These are phyloP conservation scores for Chanos chanos DNA, from an alignment of 2,797 vertebrate species.

Conservation along the genomic window DNA sequence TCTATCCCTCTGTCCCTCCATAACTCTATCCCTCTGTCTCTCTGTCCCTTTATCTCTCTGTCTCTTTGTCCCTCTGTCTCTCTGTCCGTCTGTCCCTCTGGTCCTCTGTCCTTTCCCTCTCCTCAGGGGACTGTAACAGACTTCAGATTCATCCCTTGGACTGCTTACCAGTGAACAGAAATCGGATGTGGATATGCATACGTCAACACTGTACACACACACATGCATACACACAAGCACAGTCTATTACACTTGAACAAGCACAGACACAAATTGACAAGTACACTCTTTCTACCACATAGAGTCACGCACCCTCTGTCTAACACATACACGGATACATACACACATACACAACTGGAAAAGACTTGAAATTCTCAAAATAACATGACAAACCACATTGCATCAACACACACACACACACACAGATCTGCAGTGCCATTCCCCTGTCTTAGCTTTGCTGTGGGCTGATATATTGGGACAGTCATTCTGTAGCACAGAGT, in stretches of 20 bases:
- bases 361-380: background rate
- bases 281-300: background rate
- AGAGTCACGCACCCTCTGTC: background rate
- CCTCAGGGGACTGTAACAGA: too few species aligned
- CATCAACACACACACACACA: slow-evolving; percentile 32
- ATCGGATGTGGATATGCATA: background rate
- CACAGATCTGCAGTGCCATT: slow-evolving; percentile 31
- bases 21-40: too few species aligned
- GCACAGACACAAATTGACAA: slow-evolving; percentile 18
- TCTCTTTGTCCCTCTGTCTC: too few species aligned
- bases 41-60: too few species aligned
- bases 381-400: slow-evolving; percentile 39
- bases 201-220: background rate
- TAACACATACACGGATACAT: slow-evolving; percentile 34
- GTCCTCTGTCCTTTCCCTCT: too few species aligned
- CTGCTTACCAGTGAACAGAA: background rate
- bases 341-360: background rate
- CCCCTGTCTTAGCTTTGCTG: slow-evolving; percentile 13
- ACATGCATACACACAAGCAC: background rate
- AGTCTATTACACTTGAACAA: too few species aligned
- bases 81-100: too few species aligned
- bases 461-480: slow-evolving; percentile 38
- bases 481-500: slow-evolving; percentile 36
- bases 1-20: too few species aligned
- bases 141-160: too few species aligned